Base-by-base conservation (phyloP, 2,888 invertebrate species). In the Agapostemon virescens region DNA sequence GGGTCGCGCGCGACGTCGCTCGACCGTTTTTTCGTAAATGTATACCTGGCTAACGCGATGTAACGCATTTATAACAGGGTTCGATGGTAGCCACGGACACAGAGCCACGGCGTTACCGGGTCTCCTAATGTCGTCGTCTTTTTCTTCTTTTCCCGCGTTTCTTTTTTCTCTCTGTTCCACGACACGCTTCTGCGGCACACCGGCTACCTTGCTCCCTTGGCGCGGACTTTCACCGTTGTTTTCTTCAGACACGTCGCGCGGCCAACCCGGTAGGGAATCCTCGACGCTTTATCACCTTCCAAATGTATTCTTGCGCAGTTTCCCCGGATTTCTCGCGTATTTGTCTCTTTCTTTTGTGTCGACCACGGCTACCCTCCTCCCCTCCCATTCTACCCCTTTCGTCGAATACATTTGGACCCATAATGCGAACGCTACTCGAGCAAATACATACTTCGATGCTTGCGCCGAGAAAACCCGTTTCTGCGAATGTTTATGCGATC, bases 21-120 rank as follows among this genome's bases (percentile, higher is more conserved):
- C 70, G 72, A 52, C 55, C n/a, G 33, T 63, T 63, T 63, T 77
- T 70, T 71, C 74, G 61, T 63, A 74, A 78, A 82, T 69, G 81
- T 69, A 69, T 74, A 69, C 52, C 33, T 6, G 73, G 70, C 74
- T 71, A 81, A 81, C 77, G 69, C 77, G 72, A 69, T 73, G 81
- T 80, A 77, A 81, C 77, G 74, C 74, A 81, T 81, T 81, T 74
- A 73, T 81, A 82, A 84, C 79, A 79, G 77, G 73, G 55, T 73
- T 77, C 79, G 77, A 74, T 72, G 84, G 69, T 75, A 73, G 70
- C 38, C 69, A 23, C 64, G 74, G 55, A 74, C 76, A 81, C 71
- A 74, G 45, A 74, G 40, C 70, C 73, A 68, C 68, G 75, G 73
- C 82, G 80, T 77, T 84, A 82, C 73, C 76, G 40, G 42, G 63